Evolutionary conservation across 2,888 invertebrate species (phyloP).

Genomic region (Saturnia pavonia): DNA sequence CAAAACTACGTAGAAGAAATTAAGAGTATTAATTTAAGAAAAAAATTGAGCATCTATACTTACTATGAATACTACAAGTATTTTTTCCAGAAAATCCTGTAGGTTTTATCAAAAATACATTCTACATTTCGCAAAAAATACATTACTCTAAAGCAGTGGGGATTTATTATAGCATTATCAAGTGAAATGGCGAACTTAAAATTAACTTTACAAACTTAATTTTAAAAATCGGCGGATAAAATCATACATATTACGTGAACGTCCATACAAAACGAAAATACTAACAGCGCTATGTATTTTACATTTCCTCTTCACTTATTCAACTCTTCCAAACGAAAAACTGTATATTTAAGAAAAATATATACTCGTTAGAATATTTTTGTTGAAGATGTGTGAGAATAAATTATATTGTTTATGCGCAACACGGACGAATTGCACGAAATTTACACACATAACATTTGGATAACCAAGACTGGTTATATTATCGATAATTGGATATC

Average conservation of each 20-base stretch:
- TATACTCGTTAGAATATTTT: background rate
- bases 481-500: background rate
- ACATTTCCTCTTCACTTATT: background rate
- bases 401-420: too few relatives aligned
- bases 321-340: background rate
- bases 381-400: background rate
- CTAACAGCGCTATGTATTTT: background rate
- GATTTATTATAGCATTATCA: background rate
- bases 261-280: conserved; percentile 15
- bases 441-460: background rate
- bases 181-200: conserved; percentile 3
- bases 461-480: background rate
- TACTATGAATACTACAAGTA: too few relatives aligned
- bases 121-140: too few relatives aligned
- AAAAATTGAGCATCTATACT: too few relatives aligned
- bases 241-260: conserved; percentile 32
- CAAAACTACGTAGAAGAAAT: too few relatives aligned
- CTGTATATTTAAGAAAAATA: background rate
- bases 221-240: conserved; percentile 48
- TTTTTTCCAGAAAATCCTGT: too few relatives aligned
- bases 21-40: too few relatives aligned
- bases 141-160: background rate
- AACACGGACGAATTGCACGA: background rate
- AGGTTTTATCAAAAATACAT: too few relatives aligned
- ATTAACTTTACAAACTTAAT: conserved; percentile 32